These are phyloP conservation scores for Lasius fuliginosus DNA, from an alignment of 2,888 invertebrate species.

Conservation along the genomic window DNA sequence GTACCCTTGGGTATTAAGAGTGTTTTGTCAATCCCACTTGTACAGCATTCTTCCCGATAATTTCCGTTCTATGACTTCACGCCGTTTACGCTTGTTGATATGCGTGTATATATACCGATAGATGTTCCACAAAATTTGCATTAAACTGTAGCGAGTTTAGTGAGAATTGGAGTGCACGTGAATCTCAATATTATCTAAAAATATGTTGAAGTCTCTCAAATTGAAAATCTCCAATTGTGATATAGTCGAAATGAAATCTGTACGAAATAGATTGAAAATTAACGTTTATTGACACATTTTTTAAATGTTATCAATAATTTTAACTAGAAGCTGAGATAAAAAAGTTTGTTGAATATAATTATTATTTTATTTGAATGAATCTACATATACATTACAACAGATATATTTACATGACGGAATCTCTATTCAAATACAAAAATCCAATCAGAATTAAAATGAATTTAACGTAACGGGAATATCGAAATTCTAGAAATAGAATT, in stretches of 20 bases:
- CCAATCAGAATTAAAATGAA: slow-evolving; percentile 20
- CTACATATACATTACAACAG: slow-evolving; percentile 11
- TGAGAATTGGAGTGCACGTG: slow-evolving; percentile 7
- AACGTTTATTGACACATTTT: background rate
- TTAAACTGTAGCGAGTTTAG: slow-evolving; percentile 19
- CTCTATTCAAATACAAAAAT: slow-evolving; percentile 31
- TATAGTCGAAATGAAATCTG: background rate
- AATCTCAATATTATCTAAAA: slow-evolving; percentile 20
- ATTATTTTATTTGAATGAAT: slow-evolving; percentile 9
- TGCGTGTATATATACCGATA: background rate
- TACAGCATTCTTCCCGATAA: slow-evolving; percentile 28
- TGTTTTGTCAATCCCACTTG: slow-evolving; percentile 36
- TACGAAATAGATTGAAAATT: background rate
- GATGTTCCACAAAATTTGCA: slow-evolving; percentile 24
- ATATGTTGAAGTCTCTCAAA: slow-evolving; percentile 11
- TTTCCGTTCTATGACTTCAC: slow-evolving; percentile 8
- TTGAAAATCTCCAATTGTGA: slow-evolving; percentile 13
- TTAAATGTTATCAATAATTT: background rate
- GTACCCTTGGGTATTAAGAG: slow-evolving; percentile 29
- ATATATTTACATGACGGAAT: background rate
- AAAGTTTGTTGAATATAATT: background rate
- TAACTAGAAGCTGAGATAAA: background rate
- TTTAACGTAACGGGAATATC: slow-evolving; percentile 32
- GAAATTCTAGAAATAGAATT: slow-evolving; percentile 34
- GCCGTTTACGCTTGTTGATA: background rate